phyloP scores from a whole-genome alignment of 2,113 vertebrate species.

The Coregonus clupeaformis region DNA sequence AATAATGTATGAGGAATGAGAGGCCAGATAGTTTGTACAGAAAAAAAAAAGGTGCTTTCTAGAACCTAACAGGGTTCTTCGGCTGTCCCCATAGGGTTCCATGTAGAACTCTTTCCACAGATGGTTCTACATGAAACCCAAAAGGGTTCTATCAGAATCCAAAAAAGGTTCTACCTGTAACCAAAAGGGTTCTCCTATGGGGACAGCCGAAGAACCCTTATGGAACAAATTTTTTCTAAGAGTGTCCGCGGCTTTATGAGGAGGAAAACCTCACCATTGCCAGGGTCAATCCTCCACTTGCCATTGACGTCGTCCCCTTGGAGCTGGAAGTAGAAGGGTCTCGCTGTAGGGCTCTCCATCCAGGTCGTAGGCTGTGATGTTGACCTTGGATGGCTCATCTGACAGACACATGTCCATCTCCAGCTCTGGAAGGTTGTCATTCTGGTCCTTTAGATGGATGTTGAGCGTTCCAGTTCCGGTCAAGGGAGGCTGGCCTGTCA shows the following conservation, averaged over 20 bases:
- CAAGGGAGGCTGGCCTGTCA: slow-evolving; percentile 57
- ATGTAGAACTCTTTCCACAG: no score
- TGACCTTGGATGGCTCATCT: slow-evolving; percentile 13
- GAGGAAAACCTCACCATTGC: slow-evolving; percentile 27
- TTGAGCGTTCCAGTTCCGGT: slow-evolving; percentile 55
- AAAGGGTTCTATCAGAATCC: no score
- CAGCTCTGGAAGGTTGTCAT: slow-evolving; percentile 53
- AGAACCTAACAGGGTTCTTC: neutral
- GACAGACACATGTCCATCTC: slow-evolving; percentile 32
- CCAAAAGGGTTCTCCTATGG: no score
- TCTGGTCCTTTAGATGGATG: slow-evolving; percentile 35
- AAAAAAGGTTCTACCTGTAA: no score
- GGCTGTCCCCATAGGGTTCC: no score
- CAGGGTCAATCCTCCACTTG: slow-evolving; percentile 45
- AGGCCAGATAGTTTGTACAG: neutral
- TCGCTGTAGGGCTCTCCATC: slow-evolving; percentile 41
- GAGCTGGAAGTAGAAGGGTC: slow-evolving; percentile 51
- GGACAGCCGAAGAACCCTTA: no score
- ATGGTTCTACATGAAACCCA: no score
- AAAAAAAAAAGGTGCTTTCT: neutral
- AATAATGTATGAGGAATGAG: neutral
- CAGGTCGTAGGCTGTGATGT: slow-evolving; percentile 41
- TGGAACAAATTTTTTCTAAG: no score
- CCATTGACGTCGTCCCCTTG: slow-evolving; percentile 38
- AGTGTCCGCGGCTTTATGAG: neutral